Conservation (phyloP, 2,113 vertebrate genomes). For the Solea solea region DNA sequence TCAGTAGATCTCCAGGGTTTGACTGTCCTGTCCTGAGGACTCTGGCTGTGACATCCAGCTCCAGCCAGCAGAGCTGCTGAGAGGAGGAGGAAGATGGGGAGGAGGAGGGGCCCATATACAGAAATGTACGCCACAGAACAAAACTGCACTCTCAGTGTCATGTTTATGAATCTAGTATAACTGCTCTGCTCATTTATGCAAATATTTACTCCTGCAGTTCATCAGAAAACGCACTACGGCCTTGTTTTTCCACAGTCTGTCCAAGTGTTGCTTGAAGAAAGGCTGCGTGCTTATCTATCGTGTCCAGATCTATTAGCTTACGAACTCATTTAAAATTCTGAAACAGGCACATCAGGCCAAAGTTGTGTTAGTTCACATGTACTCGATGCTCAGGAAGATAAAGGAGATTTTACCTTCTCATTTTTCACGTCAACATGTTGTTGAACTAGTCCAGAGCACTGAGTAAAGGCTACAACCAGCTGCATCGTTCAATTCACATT, state of each 20-base stretch:
- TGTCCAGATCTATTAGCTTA: conserved; percentile 2
- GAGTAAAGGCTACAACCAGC: too few species aligned
- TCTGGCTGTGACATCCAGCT: conserved; percentile 69
- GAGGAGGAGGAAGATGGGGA: conserved; percentile 54
- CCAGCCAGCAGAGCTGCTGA: conserved; percentile 30
- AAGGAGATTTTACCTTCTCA: too few species aligned
- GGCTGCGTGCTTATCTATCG: conserved; percentile 23
- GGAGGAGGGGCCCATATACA: conserved; percentile 63
- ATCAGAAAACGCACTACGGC: background rate
- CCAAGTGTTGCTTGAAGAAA: background rate
- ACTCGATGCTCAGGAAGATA: background rate
- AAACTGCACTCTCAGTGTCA: background rate
- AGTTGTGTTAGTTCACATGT: conserved; percentile 33
- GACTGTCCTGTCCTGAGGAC: conserved; percentile 70
- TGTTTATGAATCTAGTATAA: background rate
- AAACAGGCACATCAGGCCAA: conserved; percentile 28
- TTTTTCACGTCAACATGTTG: too few species aligned
- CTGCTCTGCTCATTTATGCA: background rate
- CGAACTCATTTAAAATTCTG: background rate
- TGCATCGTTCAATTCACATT: too few species aligned
- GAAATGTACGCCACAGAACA: conserved; percentile 22
- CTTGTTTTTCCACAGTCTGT: background rate
- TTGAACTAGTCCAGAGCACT: too few species aligned
- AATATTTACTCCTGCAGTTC: accelerated
- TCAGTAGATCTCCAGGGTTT: conserved; percentile 4